phyloP scores from a whole-genome alignment of 2,888 invertebrate species.

The Dasysyrphus tricinctus region DNA sequence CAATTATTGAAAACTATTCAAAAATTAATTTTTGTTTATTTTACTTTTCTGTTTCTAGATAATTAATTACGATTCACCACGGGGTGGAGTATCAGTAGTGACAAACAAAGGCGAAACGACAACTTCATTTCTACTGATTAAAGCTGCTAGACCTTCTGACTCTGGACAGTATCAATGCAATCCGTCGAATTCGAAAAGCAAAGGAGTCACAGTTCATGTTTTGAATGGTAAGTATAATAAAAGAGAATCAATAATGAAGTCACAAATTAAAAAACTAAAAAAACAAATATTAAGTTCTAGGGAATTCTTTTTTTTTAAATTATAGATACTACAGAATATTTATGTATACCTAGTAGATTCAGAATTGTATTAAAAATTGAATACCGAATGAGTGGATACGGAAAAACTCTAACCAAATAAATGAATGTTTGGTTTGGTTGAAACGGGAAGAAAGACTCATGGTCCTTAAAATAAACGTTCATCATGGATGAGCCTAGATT shows the following conservation, averaged over 20 bases:
- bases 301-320: no score
- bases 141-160: constrained; percentile 93
- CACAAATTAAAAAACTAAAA: neutral
- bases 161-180: constrained; percentile 96
- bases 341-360: no score
- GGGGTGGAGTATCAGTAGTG: constrained; percentile 95
- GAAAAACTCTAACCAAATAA: no score
- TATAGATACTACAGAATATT: no score
- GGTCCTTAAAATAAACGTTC: no score
- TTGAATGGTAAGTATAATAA: constrained; percentile 91
- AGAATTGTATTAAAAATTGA: no score
- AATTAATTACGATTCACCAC: constrained; percentile 96
- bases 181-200: constrained; percentile 96
- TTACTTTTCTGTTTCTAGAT: no score
- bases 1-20: neutral
- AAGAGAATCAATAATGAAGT: neutral
- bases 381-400: no score
- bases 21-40: constrained; percentile 4
- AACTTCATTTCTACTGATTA: constrained; percentile 94
- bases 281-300: neutral
- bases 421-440: no score
- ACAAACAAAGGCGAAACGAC: constrained; percentile 96
- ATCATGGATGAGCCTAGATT: no score
- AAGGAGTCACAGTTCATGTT: constrained; percentile 95
- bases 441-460: no score